Evolutionary conservation across 2,888 invertebrate genomes (phyloP), one percentile per base, ranked within the genome.

Genomic region (Eristalis intricaria): DNA sequence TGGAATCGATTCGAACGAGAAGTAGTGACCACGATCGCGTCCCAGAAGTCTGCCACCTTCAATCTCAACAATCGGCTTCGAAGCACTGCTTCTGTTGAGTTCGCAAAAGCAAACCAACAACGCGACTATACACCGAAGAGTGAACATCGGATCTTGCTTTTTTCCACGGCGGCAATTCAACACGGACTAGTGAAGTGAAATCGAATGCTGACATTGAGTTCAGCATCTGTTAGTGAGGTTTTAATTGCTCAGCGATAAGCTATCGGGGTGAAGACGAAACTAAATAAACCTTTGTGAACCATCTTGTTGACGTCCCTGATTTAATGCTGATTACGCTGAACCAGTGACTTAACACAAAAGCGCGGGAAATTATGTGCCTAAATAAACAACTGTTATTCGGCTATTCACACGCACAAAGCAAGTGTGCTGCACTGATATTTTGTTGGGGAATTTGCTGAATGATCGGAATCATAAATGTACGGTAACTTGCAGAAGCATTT

Each of bases 1-100:
- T 0, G 96, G 96, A 65, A 96, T 93, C 0, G 96, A 95, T 89
- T 95, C 93, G 89, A 95, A 96, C 56, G 95, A 95, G 7, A 94
- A 94, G 88, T 93, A 95, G 0, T 91, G 90, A 0, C 89, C 90
- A 29, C 88, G 86, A 43, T 91, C 89, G 3, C 89, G 89, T 4
- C 92, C 92, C 3, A 89, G 89, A 32, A 92, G 70, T 69, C 88
- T 89, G 0, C 92, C 92, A 85, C 90, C 89, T 0, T 90, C 81
- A 19, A 91, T 73, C 29, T 90, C 75, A 8, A 91, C 89, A 1
- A 91, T 43, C 13, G 90, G 73, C 19, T 89, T 65, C 5, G 38
- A 58, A 11, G 23, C 26, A 23, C 19, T 15, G 2, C 10, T 7
- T 26, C 60, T 15, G 7, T 60, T 60, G 1, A 29, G 15, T 29